These are phyloP conservation scores for Caenorhabditis parvicauda DNA, from an alignment of 2,888 invertebrate genomes.

Conservation along the genomic window DNA sequence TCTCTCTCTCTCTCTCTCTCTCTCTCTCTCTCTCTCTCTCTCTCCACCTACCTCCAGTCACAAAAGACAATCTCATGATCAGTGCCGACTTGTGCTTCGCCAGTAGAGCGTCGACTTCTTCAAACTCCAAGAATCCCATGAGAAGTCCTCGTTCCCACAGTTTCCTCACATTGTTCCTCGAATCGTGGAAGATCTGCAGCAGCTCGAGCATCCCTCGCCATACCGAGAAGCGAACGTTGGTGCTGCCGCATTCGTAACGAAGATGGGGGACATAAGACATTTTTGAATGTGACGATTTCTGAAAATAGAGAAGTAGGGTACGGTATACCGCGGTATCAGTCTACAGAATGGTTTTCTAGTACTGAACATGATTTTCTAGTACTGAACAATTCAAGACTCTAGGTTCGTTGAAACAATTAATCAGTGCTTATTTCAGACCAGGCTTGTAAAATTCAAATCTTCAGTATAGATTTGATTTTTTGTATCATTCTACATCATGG, in stretches of 20 bases:
- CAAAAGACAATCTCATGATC: slow-evolving; percentile 49
- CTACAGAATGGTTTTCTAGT: no score
- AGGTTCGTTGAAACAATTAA: no score
- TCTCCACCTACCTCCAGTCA: slow-evolving; percentile 40
- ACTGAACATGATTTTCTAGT: no score
- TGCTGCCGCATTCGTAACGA: slow-evolving; percentile 52
- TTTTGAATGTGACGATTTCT: slow-evolving; percentile 52
- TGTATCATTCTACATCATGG: no score
- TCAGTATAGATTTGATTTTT: no score
- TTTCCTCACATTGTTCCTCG: slow-evolving; percentile 50
- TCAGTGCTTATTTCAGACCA: not conserved
- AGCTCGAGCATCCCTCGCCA: slow-evolving; percentile 61
- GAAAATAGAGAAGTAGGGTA: slow-evolving; percentile 8
- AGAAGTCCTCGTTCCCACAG: slow-evolving; percentile 50
- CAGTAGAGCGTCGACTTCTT: slow-evolving; percentile 43
- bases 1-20: no score
- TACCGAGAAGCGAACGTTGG: slow-evolving; percentile 56
- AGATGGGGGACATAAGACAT: slow-evolving; percentile 60
- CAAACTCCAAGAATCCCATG: slow-evolving; percentile 49
- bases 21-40: not conserved
- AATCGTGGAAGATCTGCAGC: slow-evolving; percentile 58
- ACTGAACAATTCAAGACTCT: no score
- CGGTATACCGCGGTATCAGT: no score
- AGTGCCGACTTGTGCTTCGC: slow-evolving; percentile 44
- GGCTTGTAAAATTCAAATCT: not conserved